Conservation (phyloP, 2,113 vertebrate genomes). For the Epinephelus cyanopodus region DNA sequence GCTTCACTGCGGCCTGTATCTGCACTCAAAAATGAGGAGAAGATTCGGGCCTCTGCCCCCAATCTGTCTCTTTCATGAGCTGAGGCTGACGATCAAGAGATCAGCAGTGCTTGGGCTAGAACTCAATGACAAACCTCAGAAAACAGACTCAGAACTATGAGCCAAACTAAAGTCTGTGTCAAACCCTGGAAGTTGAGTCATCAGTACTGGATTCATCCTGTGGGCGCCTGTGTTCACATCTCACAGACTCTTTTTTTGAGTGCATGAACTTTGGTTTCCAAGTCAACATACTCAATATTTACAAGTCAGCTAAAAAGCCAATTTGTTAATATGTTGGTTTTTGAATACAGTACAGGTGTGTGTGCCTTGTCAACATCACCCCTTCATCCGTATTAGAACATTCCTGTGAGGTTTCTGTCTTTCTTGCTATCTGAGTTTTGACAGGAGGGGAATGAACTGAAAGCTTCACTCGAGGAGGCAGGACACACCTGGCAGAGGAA, state of each 20-base stretch:
- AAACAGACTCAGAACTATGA: slow-evolving; percentile 42
- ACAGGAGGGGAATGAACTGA: slow-evolving; percentile 17
- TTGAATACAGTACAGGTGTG: slow-evolving; percentile 26
- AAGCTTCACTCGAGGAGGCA: not conserved
- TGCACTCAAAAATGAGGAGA: slow-evolving; percentile 49
- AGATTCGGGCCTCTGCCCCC: slow-evolving; percentile 82
- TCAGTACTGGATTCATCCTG: slow-evolving; percentile 53
- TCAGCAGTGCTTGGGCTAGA: not conserved
- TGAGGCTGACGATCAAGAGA: not conserved
- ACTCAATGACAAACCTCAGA: slow-evolving; percentile 7
- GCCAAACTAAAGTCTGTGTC: slow-evolving; percentile 33
- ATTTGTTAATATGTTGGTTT: slow-evolving; percentile 20
- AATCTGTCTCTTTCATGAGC: slow-evolving; percentile 64
- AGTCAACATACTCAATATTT: slow-evolving; percentile 55
- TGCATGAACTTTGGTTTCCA: slow-evolving; percentile 49
- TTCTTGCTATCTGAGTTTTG: slow-evolving; percentile 8
- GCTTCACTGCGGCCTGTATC: not conserved
- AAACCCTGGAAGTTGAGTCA: slow-evolving; percentile 59
- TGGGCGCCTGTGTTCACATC: slow-evolving; percentile 36
- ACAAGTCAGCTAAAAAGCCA: slow-evolving; percentile 31
- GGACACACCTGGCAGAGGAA: slow-evolving; percentile 68
- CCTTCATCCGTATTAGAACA: slow-evolving; percentile 2
- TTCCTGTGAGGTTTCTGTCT: slow-evolving; percentile 25
- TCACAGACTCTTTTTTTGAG: slow-evolving; percentile 34
- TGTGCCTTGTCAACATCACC: not conserved